These are phyloP conservation scores for Heteromormyrus szaboi DNA, from an alignment of 2,797 vertebrate genomes.

Conservation along the genomic window DNA sequence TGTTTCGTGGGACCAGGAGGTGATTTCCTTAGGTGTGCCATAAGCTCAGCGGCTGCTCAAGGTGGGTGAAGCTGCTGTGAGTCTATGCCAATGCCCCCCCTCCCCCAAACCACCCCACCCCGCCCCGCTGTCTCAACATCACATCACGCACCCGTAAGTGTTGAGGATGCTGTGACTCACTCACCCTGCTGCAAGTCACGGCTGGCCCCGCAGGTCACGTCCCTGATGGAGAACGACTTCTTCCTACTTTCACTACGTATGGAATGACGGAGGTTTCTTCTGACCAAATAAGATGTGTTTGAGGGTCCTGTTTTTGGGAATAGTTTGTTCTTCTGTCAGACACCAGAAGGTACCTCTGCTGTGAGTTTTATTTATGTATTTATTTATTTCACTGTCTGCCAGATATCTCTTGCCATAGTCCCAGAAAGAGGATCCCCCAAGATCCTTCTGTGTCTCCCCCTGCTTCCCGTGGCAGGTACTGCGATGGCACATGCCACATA, in stretches of 20 bases:
- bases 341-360: conserved; percentile 32
- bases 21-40: conserved; percentile 19
- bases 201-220: conserved; percentile 45
- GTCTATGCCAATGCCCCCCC: background rate
- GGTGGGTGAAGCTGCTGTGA: conserved; percentile 51
- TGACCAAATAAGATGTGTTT: conserved; percentile 28
- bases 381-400: conserved; percentile 66
- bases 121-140: background rate
- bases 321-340: conserved; percentile 1
- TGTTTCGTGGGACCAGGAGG: conserved; percentile 48
- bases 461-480: background rate
- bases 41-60: conserved; percentile 15
- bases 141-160: background rate
- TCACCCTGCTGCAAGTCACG: conserved; percentile 29
- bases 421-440: conserved; percentile 23
- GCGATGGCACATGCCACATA: background rate
- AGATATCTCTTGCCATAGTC: conserved; percentile 33
- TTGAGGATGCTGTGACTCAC: conserved; percentile 25
- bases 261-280: conserved; percentile 18
- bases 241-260: conserved; percentile 5
- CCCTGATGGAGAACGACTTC: background rate
- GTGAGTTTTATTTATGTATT: conserved; percentile 70
- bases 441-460: conserved; percentile 25
- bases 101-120: background rate
- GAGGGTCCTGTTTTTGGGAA: conserved; percentile 5